Percentiles rank a stretch among this genome's conserved stretches.
Evolutionary conservation across 2,888 invertebrate genomes (phyloP).

Genomic region (Lutraria lutraria): DNA sequence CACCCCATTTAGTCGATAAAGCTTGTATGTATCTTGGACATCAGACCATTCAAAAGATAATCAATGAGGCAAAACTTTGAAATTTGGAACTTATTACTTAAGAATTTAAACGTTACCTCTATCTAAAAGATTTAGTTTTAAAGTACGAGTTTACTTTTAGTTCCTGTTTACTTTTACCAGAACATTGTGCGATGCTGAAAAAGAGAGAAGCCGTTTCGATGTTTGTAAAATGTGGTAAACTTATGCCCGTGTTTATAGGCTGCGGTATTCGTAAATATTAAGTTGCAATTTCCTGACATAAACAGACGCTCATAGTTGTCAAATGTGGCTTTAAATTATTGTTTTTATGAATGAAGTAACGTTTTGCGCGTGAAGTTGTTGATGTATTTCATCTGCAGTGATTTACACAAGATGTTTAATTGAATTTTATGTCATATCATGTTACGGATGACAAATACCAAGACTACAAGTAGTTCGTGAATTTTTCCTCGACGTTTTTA

Average conservation of each 20-base stretch:
- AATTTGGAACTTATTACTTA: not conserved
- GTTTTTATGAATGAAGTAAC: conserved; percentile 2
- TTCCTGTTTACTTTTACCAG: no score
- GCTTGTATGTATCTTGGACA: conserved; percentile 55
- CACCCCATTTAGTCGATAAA: conserved; percentile 29
- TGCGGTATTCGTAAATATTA: not conserved
- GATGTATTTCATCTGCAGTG: not conserved
- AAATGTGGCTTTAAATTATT: not conserved
- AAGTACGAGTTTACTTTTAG: no score
- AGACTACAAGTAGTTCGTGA: not conserved
- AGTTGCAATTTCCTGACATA: not conserved
- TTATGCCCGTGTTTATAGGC: not conserved
- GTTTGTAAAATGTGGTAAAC: not conserved
- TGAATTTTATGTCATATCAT: not conserved
- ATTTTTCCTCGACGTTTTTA: not conserved
- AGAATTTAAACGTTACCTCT: no score
- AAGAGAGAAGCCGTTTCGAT: not conserved
- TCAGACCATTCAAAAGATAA: conserved; percentile 59
- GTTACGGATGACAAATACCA: not conserved
- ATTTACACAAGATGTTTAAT: conserved; percentile 2
- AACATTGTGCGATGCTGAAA: not conserved
- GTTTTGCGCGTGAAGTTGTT: not conserved
- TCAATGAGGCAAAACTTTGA: conserved; percentile 54
- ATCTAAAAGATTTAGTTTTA: not conserved
- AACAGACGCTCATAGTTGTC: not conserved